A percentile compares a stretch with the other conserved stretches of the same genome.
Conservation (phyloP, 2,888 invertebrate genomes). For the Mythimna lalbum region DNA sequence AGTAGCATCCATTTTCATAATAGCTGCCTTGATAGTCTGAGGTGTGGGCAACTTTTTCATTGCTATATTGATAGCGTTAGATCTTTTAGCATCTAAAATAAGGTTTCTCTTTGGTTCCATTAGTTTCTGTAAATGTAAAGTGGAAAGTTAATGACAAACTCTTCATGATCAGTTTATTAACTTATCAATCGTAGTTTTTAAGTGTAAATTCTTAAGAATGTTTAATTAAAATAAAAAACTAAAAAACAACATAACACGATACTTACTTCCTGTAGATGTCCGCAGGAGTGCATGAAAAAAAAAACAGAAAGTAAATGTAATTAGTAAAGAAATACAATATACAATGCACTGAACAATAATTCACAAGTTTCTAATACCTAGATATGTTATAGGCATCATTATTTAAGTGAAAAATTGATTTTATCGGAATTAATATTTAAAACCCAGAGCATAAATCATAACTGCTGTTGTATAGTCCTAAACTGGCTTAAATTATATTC, state of each 20-base stretch:
- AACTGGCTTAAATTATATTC: neutral
- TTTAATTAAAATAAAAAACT: no score
- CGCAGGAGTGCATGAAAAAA: constrained; percentile 69
- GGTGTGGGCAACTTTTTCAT: constrained; percentile 99
- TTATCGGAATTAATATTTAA: neutral
- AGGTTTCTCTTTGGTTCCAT: constrained; percentile 90
- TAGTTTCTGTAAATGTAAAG: constrained; percentile 77
- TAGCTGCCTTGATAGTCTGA: constrained; percentile 99
- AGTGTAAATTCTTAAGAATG: neutral
- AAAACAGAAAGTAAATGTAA: constrained; percentile 50
- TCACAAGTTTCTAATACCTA: neutral
- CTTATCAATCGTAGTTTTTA: neutral
- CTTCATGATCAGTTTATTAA: no score
- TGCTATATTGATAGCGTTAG: constrained; percentile 99
- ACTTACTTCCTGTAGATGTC: constrained; percentile 78
- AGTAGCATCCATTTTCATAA: constrained; percentile 99
- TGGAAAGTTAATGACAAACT: neutral
- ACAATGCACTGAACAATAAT: constrained; percentile 4
- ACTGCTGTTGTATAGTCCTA: neutral
- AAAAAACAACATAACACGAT: no score
- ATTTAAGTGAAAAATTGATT: neutral
- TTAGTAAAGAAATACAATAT: constrained; percentile 33
- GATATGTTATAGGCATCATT: neutral
- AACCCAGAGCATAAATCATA: neutral
- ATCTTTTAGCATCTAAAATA: constrained; percentile 98